phyloP scores from a whole-genome alignment of 2,113 vertebrate species.

The Pedionomus torquatus region DNA sequence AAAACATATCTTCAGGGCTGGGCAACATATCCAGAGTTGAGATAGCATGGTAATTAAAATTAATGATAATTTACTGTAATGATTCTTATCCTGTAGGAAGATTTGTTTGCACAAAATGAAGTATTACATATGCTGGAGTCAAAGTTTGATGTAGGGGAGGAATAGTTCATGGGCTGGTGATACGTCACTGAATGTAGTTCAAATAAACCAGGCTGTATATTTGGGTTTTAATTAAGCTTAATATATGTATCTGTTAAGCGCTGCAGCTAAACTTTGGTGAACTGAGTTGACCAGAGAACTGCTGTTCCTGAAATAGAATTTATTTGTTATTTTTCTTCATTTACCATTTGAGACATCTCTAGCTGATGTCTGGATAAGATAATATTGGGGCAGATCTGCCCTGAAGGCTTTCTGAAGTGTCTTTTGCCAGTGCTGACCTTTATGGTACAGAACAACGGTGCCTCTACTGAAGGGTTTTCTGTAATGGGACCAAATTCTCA shows the following conservation, averaged over 20 bases:
- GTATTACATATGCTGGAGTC: neutral
- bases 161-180: neutral
- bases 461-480: neutral
- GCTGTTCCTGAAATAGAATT: neutral
- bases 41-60: conserved; percentile 13
- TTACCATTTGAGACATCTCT: conserved; percentile 11
- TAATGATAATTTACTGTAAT: conserved; percentile 20
- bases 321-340: conserved; percentile 38
- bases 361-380: neutral
- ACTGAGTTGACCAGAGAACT: neutral
- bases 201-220: neutral
- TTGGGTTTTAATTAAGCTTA: conserved; percentile 17
- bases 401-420: neutral
- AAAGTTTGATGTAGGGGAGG: neutral
- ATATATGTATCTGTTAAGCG: neutral
- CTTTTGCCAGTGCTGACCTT: neutral
- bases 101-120: conserved; percentile 23
- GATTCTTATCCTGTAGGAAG: conserved; percentile 5
- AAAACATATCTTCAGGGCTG: conserved; percentile 2
- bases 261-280: neutral
- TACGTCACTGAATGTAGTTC: neutral
- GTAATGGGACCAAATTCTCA: neutral
- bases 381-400: neutral
- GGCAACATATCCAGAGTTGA: neutral
- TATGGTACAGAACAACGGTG: neutral